Base-by-base conservation (phyloP, 2,888 invertebrate genomes). In the Drosophila histrio region DNA sequence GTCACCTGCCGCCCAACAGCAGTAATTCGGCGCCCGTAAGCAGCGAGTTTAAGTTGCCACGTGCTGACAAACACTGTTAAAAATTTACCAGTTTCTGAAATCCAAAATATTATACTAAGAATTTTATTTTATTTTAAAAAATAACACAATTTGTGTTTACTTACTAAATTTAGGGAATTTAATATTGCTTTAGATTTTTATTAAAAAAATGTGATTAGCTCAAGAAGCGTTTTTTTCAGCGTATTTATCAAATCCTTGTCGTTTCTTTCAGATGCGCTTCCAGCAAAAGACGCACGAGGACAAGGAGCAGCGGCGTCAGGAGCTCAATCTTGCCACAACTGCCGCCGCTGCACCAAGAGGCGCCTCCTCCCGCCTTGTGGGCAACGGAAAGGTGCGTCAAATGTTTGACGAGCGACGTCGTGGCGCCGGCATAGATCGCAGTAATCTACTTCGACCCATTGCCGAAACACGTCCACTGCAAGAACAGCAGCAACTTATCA, bases 331-430 rank as follows among this genome's bases (percentile, higher is more conserved):
- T 19, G 30, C 9, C 11, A 6, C 46, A 13, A 6, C 46, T 9
- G 24, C 28, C 21, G 44, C 46, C 3, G 8, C 32, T 0, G 22
- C 62, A 3, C 41, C 62, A 1, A 66, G 60, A 38, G 59, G 64
- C n/a, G 34, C 47, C 22, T 59, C 80, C 41, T 47, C 39, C 6
- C 66, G 79, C 1, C 28, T 73, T 11, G 72, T 91, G 28, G 91
- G 90, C 11, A 90, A 90, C 47, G 92, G 92, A 50, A 92, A 91
- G 70, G 96, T 96, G 24, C 94, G 97, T 11, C 96, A 96, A 92
- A 95, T 97, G 95, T 97, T 97, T 88, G 96, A 96, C 88, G 96
- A 96, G 90, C 94, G 96, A 22, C 94, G 96, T 34, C 95, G 95
- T 77, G 93, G 93, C 60, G 94, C 94, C 2, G 96, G 96, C 30